Percentiles rank a stretch among this genome's conserved stretches.
Evolutionary conservation across 1,140 invertebrate genomes (phyloP).

Genomic region (Pollicipes pollicipes): DNA sequence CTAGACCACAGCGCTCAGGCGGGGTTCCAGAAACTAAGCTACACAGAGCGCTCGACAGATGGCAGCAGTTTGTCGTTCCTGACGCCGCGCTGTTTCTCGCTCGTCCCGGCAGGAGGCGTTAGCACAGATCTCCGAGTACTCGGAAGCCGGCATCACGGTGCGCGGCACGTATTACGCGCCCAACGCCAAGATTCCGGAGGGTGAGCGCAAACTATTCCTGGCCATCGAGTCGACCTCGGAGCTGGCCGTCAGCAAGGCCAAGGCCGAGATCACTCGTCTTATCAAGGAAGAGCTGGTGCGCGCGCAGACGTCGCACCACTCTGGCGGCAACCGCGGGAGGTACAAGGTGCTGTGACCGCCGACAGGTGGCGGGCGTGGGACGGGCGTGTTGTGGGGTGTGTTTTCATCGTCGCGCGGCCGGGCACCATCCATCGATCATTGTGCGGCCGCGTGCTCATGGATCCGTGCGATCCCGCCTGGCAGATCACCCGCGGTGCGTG

Average conservation of each 20-base stretch:
- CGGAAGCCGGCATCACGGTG: slow-evolving; percentile 95
- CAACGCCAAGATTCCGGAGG: slow-evolving; percentile 69
- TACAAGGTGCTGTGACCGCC: slow-evolving; percentile 96
- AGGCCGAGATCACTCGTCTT: slow-evolving; percentile 90
- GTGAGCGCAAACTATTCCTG: slow-evolving; percentile 89
- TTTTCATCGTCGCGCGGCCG: no score
- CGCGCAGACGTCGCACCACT: slow-evolving; percentile 66
- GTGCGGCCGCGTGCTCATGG: no score
- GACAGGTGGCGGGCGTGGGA: no score
- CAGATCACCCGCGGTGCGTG: no score
- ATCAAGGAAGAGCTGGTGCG: slow-evolving; percentile 96
- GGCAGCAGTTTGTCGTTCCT: no score
- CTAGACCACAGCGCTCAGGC: no score
- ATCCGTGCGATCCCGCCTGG: no score
- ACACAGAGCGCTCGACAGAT: no score
- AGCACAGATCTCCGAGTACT: slow-evolving; percentile 96
- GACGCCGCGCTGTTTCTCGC: no score
- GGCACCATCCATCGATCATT: no score
- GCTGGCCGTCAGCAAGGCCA: slow-evolving; percentile 90
- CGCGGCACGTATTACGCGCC: slow-evolving; percentile 87
- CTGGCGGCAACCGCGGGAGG: slow-evolving; percentile 62
- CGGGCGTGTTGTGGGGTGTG: no score
- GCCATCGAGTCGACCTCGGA: slow-evolving; percentile 98
- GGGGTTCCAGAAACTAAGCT: no score
- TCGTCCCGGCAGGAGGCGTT: slow-evolving; percentile 58